Base-by-base conservation (phyloP, 2,888 invertebrate genomes). In the Ametastegia equiseti region DNA sequence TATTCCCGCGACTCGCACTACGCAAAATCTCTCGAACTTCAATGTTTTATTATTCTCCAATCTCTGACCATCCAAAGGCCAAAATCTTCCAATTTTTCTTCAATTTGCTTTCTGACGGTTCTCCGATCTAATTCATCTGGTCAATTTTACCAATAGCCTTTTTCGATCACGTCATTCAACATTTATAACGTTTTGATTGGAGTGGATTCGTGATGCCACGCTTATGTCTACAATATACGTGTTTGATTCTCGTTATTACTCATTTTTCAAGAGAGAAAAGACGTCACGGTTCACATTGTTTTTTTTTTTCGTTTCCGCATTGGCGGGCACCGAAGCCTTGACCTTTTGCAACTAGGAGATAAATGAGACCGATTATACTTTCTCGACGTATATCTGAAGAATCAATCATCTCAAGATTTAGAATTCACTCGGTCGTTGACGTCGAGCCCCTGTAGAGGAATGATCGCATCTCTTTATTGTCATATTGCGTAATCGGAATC, bases 381-480 rank as follows among this genome's bases (percentile, higher is more conserved):
- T 67, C 36, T 63, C 63, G 63, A n/a, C 54, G 23, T 0, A 60
- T 27, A 60, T 60, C 15, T 60, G 30, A 2, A 30, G 30, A 60
- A 47, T 60, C 30, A 60, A 23, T 60, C 15, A 60, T 60, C 39
- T 39, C n/a, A 67, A 39, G 4, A 67, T 5, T 67, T n/a, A 3
- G 9, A 67, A 39, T 67, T 39, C 23, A 67, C 11, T n/a, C 15
- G 67, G 47, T 71, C 71, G 27, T 71, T 71, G 71, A 71, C 71
- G 71, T 30, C 9, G 23, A 4, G 6, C n/a, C 9, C 36, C n/a
- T n/a, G n/a, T n/a, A n/a, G 30, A 39, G 36, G 19, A 39, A 67
- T 67, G 19, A 67, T 67, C 65, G 6, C 3, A 67, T 19, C 0
- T 39, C 15, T 39, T 36, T 67, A 67, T 65, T 39, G n/a, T 19